phyloP scores from a whole-genome alignment of 2,888 invertebrate genomes.

The Drosophila bunnanda region DNA sequence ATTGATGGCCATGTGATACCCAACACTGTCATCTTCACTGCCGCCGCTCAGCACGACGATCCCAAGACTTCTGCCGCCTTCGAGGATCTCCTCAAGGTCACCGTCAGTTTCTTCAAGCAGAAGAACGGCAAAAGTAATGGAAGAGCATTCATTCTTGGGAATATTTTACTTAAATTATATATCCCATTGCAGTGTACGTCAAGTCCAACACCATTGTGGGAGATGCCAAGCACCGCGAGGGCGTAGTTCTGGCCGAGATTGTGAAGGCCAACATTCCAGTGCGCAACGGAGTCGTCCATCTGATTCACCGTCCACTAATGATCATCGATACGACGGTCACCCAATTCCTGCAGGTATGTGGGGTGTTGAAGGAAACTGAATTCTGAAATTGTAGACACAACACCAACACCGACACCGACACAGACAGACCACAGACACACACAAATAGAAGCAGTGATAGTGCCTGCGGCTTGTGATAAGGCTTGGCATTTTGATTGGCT shows the following conservation, averaged over 20 bases:
- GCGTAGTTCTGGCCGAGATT: slow-evolving; percentile 94
- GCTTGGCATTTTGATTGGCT: slow-evolving; percentile 66
- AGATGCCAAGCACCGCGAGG: slow-evolving; percentile 91
- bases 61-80: slow-evolving; percentile 93
- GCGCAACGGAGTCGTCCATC: slow-evolving; percentile 95
- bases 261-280: slow-evolving; percentile 96
- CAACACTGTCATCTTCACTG: slow-evolving; percentile 93
- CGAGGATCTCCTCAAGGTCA: slow-evolving; percentile 93
- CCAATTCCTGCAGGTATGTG: slow-evolving; percentile 92
- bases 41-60: slow-evolving; percentile 90
- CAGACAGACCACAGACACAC: slow-evolving; percentile 22
- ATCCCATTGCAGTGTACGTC: slow-evolving; percentile 87
- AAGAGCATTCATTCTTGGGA: too few species aligned
- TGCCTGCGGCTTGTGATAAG: slow-evolving; percentile 55
- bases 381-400: slow-evolving; percentile 24
- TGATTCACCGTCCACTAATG: slow-evolving; percentile 96
- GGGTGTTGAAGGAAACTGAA: slow-evolving; percentile 24
- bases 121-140: slow-evolving; percentile 88
- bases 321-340: slow-evolving; percentile 94
- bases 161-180: neutral
- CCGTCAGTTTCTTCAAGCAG: slow-evolving; percentile 91
- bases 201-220: slow-evolving; percentile 93
- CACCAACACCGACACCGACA: slow-evolving; percentile 13
- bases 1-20: slow-evolving; percentile 96
- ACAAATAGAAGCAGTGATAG: slow-evolving; percentile 34